Evolutionary conservation across 2,113 vertebrate species (phyloP), one percentile per base, ranked within the genome.

Genomic region (human): DNA sequence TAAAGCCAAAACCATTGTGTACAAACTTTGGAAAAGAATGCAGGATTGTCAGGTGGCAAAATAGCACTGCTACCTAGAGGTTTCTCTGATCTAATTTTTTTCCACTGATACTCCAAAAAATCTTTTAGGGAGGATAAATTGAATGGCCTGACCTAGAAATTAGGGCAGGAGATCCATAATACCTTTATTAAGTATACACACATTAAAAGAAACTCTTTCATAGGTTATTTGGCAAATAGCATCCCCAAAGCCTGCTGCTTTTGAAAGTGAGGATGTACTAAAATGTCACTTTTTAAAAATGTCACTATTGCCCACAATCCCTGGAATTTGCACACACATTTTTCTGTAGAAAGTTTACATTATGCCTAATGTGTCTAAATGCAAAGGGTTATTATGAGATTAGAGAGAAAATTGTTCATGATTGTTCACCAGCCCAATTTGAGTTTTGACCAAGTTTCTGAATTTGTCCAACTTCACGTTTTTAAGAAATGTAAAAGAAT

Each of bases 281-380:
- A n/a, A n/a, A n/a, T n/a, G n/a, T n/a, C n/a, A n/a, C n/a, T n/a
- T n/a, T n/a, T n/a, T n/a, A n/a, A n/a, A 95, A 97, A 45, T 82
- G 25, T 79, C 73, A 52, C 73, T 81, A 43, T 75, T 94, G 78
- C 78, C 48, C 78, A 80, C 75, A 81, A 43, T 75, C 43, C 55
- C 50, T 94, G 78, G 52, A 96, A 89, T 94, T 82, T 94, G 27
- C 52, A 89, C 75, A 72, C 17, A 93, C 27, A 90, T 70, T 90
- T 84, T 64, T 93, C 82, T 94, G 81, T 79, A 86, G 50, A 94
- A 94, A 95, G 27, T 86, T 97, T 93, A 80, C 45, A 89, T 73
- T 66, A 59, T 81, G 6, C 48, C 48, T 57, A 16, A 68, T 88
- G 40, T 90, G 50, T 68, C 76, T 73, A 78, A 92, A 96, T 23